These are phyloP conservation scores for Orchesella flavescens DNA, from an alignment of 2,888 invertebrate genomes.

Conservation along the genomic window DNA sequence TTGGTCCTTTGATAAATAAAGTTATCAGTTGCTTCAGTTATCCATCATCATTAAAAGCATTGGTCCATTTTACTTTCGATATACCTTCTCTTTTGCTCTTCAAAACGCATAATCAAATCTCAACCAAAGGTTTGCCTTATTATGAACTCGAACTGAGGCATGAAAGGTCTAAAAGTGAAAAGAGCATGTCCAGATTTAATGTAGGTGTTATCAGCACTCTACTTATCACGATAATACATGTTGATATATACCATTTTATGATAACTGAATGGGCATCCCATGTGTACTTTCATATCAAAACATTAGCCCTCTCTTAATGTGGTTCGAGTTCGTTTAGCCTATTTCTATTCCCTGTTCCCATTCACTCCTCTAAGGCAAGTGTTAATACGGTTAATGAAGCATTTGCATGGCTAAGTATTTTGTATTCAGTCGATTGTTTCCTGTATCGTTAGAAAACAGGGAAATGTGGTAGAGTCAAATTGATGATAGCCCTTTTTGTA, in stretches of 20 bases:
- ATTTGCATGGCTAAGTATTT: too few species aligned
- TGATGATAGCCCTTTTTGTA: too few species aligned
- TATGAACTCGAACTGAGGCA: too few species aligned
- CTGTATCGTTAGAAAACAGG: too few species aligned
- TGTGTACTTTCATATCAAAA: neutral
- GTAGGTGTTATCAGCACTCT: neutral
- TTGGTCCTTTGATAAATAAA: too few species aligned
- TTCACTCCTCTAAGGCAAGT: too few species aligned
- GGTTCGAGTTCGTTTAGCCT: neutral
- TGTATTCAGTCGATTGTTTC: too few species aligned
- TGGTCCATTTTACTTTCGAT: neutral
- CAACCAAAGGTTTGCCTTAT: neutral
- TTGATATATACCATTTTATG: neutral
- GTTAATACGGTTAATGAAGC: neutral
- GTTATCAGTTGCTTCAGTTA: too few species aligned
- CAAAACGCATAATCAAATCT: neutral
- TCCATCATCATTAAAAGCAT: too few species aligned
- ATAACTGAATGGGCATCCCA: neutral
- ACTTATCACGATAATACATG: neutral
- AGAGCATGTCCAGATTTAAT: conserved; percentile 28
- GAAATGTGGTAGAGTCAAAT: too few species aligned
- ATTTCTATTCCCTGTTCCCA: too few species aligned
- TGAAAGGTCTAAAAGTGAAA: conserved; percentile 10
- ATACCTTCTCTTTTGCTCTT: neutral
- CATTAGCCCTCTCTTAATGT: neutral